Evolutionary conservation across 2,888 invertebrate species (phyloP).

Genomic region (Phorcus lineatus): DNA sequence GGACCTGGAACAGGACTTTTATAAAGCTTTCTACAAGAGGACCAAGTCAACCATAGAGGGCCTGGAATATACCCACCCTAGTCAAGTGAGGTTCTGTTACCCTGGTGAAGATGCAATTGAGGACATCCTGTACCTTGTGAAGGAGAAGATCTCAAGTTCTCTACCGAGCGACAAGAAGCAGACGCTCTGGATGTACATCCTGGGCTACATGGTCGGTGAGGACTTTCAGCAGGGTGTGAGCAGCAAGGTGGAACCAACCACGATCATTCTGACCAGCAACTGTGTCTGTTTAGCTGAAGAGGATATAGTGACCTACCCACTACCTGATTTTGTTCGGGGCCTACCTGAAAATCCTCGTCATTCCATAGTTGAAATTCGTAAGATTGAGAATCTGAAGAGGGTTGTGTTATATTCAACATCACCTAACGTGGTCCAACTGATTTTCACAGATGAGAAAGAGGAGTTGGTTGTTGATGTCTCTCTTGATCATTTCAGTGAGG

Average conservation of each 20-base stretch:
- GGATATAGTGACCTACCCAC: constrained; percentile 72
- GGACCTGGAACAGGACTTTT: constrained; percentile 71
- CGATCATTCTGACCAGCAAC: constrained; percentile 67
- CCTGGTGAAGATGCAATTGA: constrained; percentile 71
- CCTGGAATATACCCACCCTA: constrained; percentile 67
- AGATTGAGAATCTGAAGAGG: constrained; percentile 65
- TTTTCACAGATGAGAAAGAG: constrained; percentile 70
- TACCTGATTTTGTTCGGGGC: constrained; percentile 72
- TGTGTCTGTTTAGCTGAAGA: constrained; percentile 68
- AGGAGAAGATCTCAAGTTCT: constrained; percentile 48
- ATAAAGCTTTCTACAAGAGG: constrained; percentile 58
- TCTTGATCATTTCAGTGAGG: constrained; percentile 66
- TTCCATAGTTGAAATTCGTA: constrained; percentile 61
- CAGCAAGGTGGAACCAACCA: constrained; percentile 53
- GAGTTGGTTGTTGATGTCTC: constrained; percentile 68
- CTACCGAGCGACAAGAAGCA: constrained; percentile 37
- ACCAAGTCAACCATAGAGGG: constrained; percentile 65
- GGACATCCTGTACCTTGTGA: constrained; percentile 68
- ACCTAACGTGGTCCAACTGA: constrained; percentile 60
- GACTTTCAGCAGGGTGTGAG: constrained; percentile 37
- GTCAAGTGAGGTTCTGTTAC: constrained; percentile 68
- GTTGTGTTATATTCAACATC: constrained; percentile 52
- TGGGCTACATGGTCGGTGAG: constrained; percentile 50
- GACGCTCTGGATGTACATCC: constrained; percentile 62
- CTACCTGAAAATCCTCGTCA: constrained; percentile 67